Evolutionary conservation across 2,888 invertebrate species (phyloP).

Genomic region (Cremastobaeus sp.): DNA sequence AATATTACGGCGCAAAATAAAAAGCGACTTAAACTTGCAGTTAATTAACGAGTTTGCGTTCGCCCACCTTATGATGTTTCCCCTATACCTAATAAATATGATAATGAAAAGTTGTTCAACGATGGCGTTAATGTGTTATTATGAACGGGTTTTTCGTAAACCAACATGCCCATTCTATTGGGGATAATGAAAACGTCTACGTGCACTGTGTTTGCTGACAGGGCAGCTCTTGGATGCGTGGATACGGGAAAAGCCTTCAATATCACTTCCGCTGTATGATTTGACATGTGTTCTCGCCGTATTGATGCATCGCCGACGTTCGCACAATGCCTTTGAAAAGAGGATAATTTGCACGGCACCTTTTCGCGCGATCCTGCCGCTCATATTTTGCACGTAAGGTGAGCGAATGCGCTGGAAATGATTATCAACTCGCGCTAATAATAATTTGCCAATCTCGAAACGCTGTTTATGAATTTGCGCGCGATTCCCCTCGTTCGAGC

Average conservation of each 20-base stretch:
- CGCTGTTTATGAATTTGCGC: conserved; percentile 35
- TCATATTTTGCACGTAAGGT: no score
- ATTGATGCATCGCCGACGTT: conserved; percentile 51
- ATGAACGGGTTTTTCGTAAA: no score
- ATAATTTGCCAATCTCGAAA: no score
- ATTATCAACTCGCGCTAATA: conserved; percentile 39
- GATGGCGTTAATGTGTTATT: no score
- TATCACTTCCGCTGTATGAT: no score
- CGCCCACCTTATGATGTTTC: conserved; percentile 58
- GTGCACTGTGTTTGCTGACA: conserved; percentile 26
- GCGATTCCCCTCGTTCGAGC: conserved; percentile 7
- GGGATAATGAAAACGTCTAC: conserved; percentile 44
- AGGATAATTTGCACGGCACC: conserved; percentile 41
- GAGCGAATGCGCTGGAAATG: conserved; percentile 1
- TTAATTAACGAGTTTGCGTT: no score
- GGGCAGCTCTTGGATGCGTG: conserved; percentile 35
- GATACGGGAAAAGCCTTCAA: conserved; percentile 55
- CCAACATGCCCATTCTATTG: no score
- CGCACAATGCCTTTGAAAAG: conserved; percentile 44
- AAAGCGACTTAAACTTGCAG: no score
- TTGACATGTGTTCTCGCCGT: conserved; percentile 50
- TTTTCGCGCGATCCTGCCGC: conserved; percentile 42
- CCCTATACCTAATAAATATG: no score
- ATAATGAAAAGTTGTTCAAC: no score
- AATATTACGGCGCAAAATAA: no score